Base-by-base conservation (phyloP, 1,140 invertebrate species). In the Camponotus floridanus region DNA sequence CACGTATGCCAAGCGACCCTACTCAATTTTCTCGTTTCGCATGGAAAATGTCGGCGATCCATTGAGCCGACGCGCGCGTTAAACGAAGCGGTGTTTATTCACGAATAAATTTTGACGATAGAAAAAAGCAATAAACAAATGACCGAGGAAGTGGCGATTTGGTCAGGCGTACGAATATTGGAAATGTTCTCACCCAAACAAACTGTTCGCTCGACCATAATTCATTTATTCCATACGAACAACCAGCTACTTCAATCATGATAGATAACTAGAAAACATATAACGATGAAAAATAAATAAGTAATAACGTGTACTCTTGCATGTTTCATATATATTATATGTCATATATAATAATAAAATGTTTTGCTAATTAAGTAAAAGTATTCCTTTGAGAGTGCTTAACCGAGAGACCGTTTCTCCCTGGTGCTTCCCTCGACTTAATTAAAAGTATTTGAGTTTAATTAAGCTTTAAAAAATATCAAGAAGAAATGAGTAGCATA, bases 101-200 rank as follows among this genome's bases (percentile, higher is more conserved):
- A 36, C 78, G 79, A 83, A 62, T 83, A 83, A 83, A 83, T 83
- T 83, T 55, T 21, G 55, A 74, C 48, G 67, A 39, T 48, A 74
- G 48, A 51, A 57, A 83, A 83, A 74, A 74, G 68, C 68, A 83
- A 83, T 62, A 83, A 83, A 83, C 68, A 83, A 83, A 83, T 74
- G 68, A 13, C 55, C 55, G 68, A 83, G 36, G 79, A 83, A 83
- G n/a, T 74, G 39, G 68, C 57, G 68, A 83, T 83, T 81, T 57
- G 55, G 13, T 42, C 51, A 74, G 79, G 79, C 39, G 79, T 13
- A 62, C 62, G 51, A 74, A 62, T 83, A 74, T 83, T 55, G 79
- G 73, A 83, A 74, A 83, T 83, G 33, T 57, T 74, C 79, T 74
- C 79, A 42, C 39, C 51, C 31, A 65, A 83, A 42, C 55, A 18